Evolutionary conservation across 2,113 vertebrate genomes (phyloP), one percentile per base, ranked within the genome.

Genomic region (Grammomys surdaster): DNA sequence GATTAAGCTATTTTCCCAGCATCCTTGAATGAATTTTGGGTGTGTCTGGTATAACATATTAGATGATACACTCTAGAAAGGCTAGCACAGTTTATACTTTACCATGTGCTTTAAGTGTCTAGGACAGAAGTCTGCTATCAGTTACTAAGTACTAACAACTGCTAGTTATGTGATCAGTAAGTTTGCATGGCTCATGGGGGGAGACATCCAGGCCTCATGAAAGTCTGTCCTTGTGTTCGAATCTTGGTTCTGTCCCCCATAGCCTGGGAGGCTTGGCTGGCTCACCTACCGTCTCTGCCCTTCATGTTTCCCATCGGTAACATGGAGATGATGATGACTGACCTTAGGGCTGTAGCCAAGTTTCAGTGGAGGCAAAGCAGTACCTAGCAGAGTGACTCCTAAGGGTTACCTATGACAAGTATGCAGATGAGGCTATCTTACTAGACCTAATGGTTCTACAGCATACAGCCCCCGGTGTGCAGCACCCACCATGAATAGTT

Each of bases 391-490:
- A 3, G 70, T 31, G 60, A 63, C 13, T 19, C 6, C 36, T 8
- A 26, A 82, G 12, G 58, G 5, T 36, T 82, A 14, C 5, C 31
- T 54, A 0, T n/a, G 43, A 33, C 0, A 17, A 14, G 9, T 3
- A 20, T 76, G 48, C 70, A 67, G 69, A 17, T 20, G 84, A 63
- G 19, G 36, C 26, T 80, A 43, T 43, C 10, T 54, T 3, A 13
- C 8, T 28, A 56, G 69, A 2, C 2, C 0, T 40, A 1, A 8
- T 5, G 4, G 31, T 46, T 51, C 33, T 20, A 16, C 0, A 1
- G 78, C 33, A 1, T n/a, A 22, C 28, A 80, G 2, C 40, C 28
- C 40, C 28, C 7, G 8, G 56, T 1, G 63, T n/a, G 2, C 33
- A 33, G n/a, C n/a, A 43, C 28, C n/a, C 77, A 67, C 2, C 3